phyloP scores from a whole-genome alignment of 2,888 invertebrate species.

The Perizoma affinitatum region DNA sequence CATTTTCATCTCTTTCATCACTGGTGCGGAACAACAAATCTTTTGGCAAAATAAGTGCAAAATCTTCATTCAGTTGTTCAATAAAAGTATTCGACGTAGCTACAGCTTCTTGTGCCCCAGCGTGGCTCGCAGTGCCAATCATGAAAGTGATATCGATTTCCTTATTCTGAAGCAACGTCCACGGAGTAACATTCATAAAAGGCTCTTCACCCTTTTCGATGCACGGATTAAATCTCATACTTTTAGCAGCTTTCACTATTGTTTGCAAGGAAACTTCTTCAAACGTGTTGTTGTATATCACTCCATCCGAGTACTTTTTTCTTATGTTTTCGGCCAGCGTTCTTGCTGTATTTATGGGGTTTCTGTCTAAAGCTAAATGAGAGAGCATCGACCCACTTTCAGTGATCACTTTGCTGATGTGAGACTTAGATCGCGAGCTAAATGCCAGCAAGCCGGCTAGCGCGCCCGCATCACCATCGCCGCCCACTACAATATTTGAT shows the following conservation, averaged over 20 bases:
- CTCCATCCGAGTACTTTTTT: slow-evolving; percentile 22
- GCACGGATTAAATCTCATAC: slow-evolving; percentile 58
- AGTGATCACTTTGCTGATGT: slow-evolving; percentile 64
- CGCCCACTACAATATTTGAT: slow-evolving; percentile 65
- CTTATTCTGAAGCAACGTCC: slow-evolving; percentile 50
- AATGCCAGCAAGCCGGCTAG: slow-evolving; percentile 64
- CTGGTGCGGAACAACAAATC: slow-evolving; percentile 56
- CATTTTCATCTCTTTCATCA: slow-evolving; percentile 42
- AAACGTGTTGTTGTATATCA: slow-evolving; percentile 35
- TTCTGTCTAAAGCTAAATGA: slow-evolving; percentile 65
- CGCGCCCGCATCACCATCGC: slow-evolving; percentile 63
- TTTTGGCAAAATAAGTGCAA: slow-evolving; percentile 52
- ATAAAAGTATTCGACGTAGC: slow-evolving; percentile 46
- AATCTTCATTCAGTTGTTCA: slow-evolving; percentile 50
- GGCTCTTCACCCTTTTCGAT: slow-evolving; percentile 49
- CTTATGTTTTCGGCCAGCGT: slow-evolving; percentile 63
- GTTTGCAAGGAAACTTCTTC: slow-evolving; percentile 37
- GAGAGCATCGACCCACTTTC: slow-evolving; percentile 70
- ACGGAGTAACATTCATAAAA: slow-evolving; percentile 59
- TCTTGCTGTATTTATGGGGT: slow-evolving; percentile 51
- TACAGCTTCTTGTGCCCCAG: slow-evolving; percentile 59
- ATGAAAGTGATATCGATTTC: slow-evolving; percentile 53
- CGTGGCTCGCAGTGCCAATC: slow-evolving; percentile 62
- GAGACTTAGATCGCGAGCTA: slow-evolving; percentile 52
- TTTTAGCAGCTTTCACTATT: slow-evolving; percentile 48